Base-by-base conservation (phyloP, 2,888 invertebrate species). In the Trichopria drosophilae region DNA sequence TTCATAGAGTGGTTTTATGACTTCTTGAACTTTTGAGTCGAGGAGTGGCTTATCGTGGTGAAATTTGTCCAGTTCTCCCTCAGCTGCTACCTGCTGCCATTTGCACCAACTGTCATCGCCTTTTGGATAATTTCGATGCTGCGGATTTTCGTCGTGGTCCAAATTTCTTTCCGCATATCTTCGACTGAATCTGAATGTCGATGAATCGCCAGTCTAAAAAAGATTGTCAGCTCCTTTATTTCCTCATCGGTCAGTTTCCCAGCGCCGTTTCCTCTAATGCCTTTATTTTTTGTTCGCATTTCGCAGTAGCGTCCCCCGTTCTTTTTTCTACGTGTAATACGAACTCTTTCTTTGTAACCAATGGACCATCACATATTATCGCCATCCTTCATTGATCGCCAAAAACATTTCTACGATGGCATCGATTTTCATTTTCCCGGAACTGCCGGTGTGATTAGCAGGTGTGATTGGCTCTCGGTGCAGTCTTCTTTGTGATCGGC, bases 281-380 rank as follows among this genome's bases (percentile, higher is more conserved):
- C 36, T 19, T 36, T 36, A 36, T 36, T 36, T 36, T 36, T 36
- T 35, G 13, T 36, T 36, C 13, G 19, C 36, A 36, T 36, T 36
- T 22, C 36, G 36, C 20, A 36, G 20, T 36, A 18, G 36, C 19
- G 20, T 54, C 18, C 15, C 57, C 57, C 55, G 57, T 58, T 32
- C 60, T 18, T 35, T 60, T 60, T 18, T 57, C 55, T 15, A 56
- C 50, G 34, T 56, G 57, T 28, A 23, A 12, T 12, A 45, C 35
- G 18, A 34, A 34, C 22, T 46, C 37, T n/a, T 13, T 24, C 20
- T 46, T 46, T 16, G 16, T 46, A 13, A 46, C 22, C 12, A 13
- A 7, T 28, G 4, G 19, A 15, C 16, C 19, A 18, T 29, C 18
- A 23, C 41, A 47, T 29, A 40, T 13, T 40, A 9, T 6, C 15